These are phyloP conservation scores for Drosophila melanosoma DNA, from an alignment of 2,888 invertebrate genomes.

Conservation along the genomic window DNA sequence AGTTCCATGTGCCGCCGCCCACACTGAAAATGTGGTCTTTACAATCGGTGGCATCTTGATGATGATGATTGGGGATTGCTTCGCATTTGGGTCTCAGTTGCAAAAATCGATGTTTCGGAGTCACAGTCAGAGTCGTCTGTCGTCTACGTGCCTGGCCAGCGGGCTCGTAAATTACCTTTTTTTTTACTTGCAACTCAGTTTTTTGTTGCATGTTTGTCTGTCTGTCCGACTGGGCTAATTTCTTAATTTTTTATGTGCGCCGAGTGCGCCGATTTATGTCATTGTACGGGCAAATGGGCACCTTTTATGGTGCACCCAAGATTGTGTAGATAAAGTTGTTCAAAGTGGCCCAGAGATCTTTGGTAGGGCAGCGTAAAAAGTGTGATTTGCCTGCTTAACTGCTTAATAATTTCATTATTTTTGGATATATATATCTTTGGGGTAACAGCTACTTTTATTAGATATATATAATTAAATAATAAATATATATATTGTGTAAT, in stretches of 20 bases:
- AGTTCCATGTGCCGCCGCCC: constrained; percentile 63
- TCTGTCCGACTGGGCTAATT: constrained; percentile 56
- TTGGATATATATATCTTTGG: neutral
- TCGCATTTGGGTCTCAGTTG: constrained; percentile 26
- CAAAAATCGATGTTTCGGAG: constrained; percentile 10
- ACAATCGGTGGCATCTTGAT: constrained; percentile 41
- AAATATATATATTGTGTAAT: neutral
- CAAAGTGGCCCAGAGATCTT: constrained; percentile 13
- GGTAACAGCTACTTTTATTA: neutral
- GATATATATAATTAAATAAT: too few species aligned
- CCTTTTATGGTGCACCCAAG: constrained; percentile 53
- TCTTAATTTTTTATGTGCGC: constrained; percentile 74
- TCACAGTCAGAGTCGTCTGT: constrained; percentile 8
- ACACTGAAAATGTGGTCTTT: constrained; percentile 75
- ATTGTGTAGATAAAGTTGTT: constrained; percentile 66
- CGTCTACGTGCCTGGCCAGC: constrained; percentile 31
- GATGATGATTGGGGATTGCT: constrained; percentile 26
- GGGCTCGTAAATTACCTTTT: constrained; percentile 52
- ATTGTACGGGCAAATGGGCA: constrained; percentile 46
- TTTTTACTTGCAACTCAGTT: constrained; percentile 27
- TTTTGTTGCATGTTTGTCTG: constrained; percentile 25
- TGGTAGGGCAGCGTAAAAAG: constrained; percentile 5
- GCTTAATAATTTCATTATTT: neutral
- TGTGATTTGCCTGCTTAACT: neutral
- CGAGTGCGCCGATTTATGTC: constrained; percentile 72